These are phyloP conservation scores for Botia kubotai DNA, from an alignment of 2,797 vertebrate species.

Conservation along the genomic window DNA sequence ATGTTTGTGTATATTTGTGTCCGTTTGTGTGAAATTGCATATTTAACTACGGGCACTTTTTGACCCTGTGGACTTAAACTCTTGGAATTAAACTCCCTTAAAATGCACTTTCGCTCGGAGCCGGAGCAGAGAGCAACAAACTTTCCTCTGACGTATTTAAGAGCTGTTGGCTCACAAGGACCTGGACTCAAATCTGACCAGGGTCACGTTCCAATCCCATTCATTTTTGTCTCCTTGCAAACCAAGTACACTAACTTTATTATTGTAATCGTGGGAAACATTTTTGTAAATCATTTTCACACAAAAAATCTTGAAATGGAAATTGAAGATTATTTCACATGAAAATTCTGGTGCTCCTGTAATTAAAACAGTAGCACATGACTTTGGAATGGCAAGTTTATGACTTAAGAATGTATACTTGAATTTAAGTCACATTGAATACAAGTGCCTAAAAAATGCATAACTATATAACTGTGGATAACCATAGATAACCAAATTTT, in stretches of 20 bases:
- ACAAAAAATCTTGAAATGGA: not conserved
- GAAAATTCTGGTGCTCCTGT: not conserved
- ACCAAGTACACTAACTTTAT: not conserved
- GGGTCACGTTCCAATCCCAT: not conserved
- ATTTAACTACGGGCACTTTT: not conserved
- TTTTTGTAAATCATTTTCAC: not conserved
- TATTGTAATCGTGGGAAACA: not conserved
- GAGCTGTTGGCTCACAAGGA: not conserved
- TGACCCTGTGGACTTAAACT: not conserved
- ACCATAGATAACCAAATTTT: too few species aligned
- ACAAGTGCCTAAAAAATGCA: too few species aligned
- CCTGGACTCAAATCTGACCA: not conserved
- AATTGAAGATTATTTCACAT: not conserved
- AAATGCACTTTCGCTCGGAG: too few species aligned
- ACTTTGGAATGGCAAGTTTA: not conserved
- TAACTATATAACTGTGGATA: too few species aligned
- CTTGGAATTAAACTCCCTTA: not conserved
- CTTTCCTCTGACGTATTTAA: not conserved
- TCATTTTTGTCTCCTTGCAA: not conserved
- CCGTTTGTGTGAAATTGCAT: slow-evolving; percentile 24
- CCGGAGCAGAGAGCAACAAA: not conserved
- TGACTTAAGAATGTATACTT: not conserved
- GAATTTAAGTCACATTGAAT: too few species aligned
- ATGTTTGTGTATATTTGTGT: slow-evolving; percentile 21
- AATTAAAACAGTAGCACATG: not conserved